Evolutionary conservation across 2,888 invertebrate genomes (phyloP).

Genomic region (Hirtodrosophila duncani): DNA sequence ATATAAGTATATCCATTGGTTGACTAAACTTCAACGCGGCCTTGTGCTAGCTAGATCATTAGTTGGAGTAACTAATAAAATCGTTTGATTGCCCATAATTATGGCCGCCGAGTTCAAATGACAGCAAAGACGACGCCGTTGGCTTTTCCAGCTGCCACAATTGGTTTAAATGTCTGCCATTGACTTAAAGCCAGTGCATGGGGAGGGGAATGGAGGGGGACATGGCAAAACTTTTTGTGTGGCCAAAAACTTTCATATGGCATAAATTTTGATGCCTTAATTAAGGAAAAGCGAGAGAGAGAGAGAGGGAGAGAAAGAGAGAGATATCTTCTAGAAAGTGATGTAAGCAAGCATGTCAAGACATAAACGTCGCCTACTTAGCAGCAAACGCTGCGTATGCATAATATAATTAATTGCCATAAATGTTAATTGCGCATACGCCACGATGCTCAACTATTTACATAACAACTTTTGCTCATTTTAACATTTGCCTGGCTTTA

Average conservation of each 20-base stretch:
- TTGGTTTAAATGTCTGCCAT: too few species aligned
- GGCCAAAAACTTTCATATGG: conserved; percentile 31
- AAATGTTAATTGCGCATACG: conserved; percentile 73
- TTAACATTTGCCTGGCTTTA: too few species aligned
- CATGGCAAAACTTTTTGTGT: conserved; percentile 19
- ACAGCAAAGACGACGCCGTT: conserved; percentile 29
- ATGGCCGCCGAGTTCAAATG: conserved; percentile 17
- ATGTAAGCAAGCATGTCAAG: too few species aligned
- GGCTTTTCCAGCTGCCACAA: too few species aligned
- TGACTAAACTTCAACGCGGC: too few species aligned
- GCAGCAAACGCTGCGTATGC: too few species aligned
- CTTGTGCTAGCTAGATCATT: too few species aligned
- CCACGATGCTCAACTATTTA: too few species aligned
- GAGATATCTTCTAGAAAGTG: conserved; percentile 6
- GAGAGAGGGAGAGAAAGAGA: not conserved
- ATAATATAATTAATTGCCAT: conserved; percentile 62
- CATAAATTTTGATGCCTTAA: conserved; percentile 8
- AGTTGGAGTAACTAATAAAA: conserved; percentile 56
- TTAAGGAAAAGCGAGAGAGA: not conserved
- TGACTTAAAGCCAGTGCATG: not conserved
- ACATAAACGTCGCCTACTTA: too few species aligned
- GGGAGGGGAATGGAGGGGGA: not conserved
- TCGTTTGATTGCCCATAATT: conserved; percentile 61
- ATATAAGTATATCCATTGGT: too few species aligned
- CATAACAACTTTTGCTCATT: too few species aligned